Percentiles rank a stretch among this genome's conserved stretches.
Evolutionary conservation across 2,113 vertebrate genomes (phyloP).

Genomic region (Otus sunia): DNA sequence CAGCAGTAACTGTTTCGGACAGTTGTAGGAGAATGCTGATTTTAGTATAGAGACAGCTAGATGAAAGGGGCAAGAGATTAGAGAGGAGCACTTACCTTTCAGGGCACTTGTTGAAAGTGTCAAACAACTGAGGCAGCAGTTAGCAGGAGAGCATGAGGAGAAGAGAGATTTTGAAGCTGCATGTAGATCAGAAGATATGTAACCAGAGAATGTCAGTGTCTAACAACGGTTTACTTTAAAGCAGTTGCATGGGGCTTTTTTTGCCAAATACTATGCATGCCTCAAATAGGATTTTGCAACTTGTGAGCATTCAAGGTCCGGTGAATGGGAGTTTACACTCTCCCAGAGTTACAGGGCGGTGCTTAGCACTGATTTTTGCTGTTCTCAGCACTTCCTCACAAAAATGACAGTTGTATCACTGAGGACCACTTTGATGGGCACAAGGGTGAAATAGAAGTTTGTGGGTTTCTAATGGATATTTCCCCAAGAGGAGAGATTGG

Average conservation of each 20-base stretch:
- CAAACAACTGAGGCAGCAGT: background rate
- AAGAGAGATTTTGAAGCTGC: background rate
- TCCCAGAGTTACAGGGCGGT: background rate
- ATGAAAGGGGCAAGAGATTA: background rate
- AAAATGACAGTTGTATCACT: background rate
- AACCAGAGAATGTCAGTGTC: background rate
- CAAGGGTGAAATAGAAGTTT: background rate
- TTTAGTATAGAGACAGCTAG: background rate
- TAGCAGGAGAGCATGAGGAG: background rate
- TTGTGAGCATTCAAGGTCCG: background rate
- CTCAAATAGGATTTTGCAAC: background rate
- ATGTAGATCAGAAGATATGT: background rate
- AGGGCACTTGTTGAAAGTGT: background rate
- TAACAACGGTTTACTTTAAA: background rate
- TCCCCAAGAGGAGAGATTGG: background rate
- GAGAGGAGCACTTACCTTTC: background rate
- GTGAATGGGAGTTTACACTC: background rate
- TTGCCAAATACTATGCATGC: background rate
- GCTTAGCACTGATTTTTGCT: background rate
- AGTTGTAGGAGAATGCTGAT: background rate
- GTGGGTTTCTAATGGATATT: background rate
- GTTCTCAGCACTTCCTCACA: background rate
- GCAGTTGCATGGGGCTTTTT: fast-evolving
- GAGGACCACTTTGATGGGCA: background rate
- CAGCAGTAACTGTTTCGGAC: background rate